Conservation (phyloP, 37 sponge, comb jelly and placozoan species). For the Eunapius fragilis region DNA sequence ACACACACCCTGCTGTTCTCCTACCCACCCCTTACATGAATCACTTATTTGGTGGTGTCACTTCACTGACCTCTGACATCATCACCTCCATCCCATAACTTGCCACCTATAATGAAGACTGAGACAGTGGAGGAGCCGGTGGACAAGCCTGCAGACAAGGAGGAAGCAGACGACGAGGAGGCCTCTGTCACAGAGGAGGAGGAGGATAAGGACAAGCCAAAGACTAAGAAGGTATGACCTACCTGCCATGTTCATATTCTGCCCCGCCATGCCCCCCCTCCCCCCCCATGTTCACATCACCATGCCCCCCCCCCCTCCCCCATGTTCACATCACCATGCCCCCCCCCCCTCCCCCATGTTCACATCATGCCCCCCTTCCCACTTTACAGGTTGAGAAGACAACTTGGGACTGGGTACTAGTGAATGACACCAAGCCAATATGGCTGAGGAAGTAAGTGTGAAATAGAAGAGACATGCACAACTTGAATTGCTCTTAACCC, state of each 20-base stretch:
- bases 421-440: conserved; percentile 96
- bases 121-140: conserved; percentile 91
- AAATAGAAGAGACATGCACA: no score
- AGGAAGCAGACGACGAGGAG: conserved; percentile 69
- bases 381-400: conserved; percentile 91
- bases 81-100: not conserved
- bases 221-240: conserved; percentile 83
- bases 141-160: conserved; percentile 59
- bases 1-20: no score
- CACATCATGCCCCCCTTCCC: not conserved
- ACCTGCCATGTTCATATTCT: no score
- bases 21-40: no score
- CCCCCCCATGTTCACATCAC: no score
- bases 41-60: no score
- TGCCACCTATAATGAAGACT: conserved; percentile 30
- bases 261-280: no score
- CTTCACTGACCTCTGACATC: not conserved
- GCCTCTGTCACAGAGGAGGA: conserved; percentile 69
- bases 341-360: not conserved
- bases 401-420: conserved; percentile 97
- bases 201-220: conserved; percentile 90
- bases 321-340: not conserved
- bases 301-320: not conserved
- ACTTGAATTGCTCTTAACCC: not conserved
- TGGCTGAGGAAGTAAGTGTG: conserved; percentile 84